Base-by-base conservation (phyloP, 2,113 vertebrate genomes). In the Cyanistes caeruleus region DNA sequence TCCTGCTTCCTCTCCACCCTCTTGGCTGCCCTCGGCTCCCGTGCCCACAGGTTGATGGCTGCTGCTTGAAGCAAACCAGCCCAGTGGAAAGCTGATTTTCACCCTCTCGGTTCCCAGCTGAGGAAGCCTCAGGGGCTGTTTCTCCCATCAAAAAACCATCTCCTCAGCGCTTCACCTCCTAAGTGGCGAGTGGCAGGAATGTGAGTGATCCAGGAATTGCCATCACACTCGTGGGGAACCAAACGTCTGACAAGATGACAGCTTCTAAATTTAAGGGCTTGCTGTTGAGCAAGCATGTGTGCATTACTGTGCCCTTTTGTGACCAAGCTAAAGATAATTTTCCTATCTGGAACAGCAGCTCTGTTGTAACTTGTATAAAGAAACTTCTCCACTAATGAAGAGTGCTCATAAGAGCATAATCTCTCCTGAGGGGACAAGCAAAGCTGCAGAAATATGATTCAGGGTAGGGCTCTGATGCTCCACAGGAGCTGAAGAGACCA, bases 261-360 rank as follows among this genome's bases (percentile, higher is more conserved):
- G 75, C 76, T 93, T 94, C 93, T 94, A 92, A 92, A 96, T 94
- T 94, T 97, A 95, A 92, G 68, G 64, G 60, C 76, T 84, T 68
- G 83, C 76, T 75, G 20, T 84, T 77, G 49, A 70, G 52, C 8
- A 9, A 67, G 65, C 49, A 1, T 41, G 39, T 64, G 51, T 81
- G 68, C 1, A 2, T 93, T 87, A 53, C 28, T 33, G 64, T 93
- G 90, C 64, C 85, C 83, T 95, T 97, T 84, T 89, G 92, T 93
- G 79, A 74, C 79, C 79, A 87, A 60, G 83, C 60, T 94, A 70
- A 90, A 95, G 92, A 84, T 92, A 88, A 80, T 85, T 86, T 59
- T 89, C 74, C n/a, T 64, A 56, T 93, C 83, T 94, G 68, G 41
- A 94, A 43, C 8, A n/a, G 68, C 56, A 88, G 44, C 92, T 92